Percentiles rank a stretch among this genome's conserved stretches.
phyloP scores from a whole-genome alignment of 2,113 vertebrate genomes.

The Parus major region DNA sequence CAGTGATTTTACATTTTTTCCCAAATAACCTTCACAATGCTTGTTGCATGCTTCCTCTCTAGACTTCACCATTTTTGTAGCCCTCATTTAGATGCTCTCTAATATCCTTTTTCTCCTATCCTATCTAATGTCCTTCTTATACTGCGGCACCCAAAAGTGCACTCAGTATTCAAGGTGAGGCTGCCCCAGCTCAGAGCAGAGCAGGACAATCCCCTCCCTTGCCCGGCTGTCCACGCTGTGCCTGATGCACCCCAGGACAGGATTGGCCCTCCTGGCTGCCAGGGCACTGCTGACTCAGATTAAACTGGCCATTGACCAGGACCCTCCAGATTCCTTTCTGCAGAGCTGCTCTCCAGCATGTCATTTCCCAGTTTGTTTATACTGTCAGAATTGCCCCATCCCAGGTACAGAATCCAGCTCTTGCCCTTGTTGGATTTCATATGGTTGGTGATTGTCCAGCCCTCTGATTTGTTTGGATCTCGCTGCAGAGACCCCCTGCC shows the following conservation, averaged over 20 bases:
- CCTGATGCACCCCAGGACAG: fast-evolving
- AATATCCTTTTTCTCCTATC: not conserved
- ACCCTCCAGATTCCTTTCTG: not conserved
- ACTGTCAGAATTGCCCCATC: not conserved
- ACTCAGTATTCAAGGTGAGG: not conserved
- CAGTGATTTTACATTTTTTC: not conserved
- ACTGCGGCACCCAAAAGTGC: not conserved
- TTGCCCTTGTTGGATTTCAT: not conserved
- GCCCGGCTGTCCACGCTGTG: fast-evolving
- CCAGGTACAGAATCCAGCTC: not conserved
- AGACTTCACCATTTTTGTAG: not conserved
- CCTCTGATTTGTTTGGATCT: not conserved
- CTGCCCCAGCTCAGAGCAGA: not conserved
- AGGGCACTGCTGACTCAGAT: not conserved
- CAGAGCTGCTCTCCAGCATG: not conserved
- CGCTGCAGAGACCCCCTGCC: not conserved
- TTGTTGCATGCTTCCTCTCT: not conserved
- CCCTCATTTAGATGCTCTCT: not conserved
- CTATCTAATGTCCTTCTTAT: not conserved
- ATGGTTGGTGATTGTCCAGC: too few species aligned
- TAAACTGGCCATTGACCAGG: fast-evolving
- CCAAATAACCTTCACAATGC: not conserved
- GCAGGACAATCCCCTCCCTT: not conserved
- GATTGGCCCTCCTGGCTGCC: not conserved
- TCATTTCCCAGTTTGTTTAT: not conserved